Evolutionary conservation across 2,888 invertebrate species (phyloP), one percentile per base, ranked within the genome.

Genomic region (Deilephila elpenor): DNA sequence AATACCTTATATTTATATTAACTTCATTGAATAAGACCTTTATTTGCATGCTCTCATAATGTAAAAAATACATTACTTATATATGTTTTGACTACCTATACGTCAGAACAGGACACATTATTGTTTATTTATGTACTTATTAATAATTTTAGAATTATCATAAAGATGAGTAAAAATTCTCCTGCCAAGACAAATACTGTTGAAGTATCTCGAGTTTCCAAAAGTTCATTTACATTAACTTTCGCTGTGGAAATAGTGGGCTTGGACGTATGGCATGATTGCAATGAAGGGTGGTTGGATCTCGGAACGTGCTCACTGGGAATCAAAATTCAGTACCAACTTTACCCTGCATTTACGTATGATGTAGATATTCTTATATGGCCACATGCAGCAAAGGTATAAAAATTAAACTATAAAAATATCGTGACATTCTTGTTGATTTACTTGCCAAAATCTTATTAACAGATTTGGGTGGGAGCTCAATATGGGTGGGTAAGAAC

Each of bases 361-460:
- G 92, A 92, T 11, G 59, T 93, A 29, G 92, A 93, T 75, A 79
- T 94, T 59, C 76, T 88, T 51, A 88, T 94, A 71, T 94, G 93
- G 92, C 92, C 93, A 8, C 89, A 93, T 77, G 85, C 82, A 71
- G 91, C 88, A 44, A 93, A 94, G 91, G 93, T 93, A 79, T 2
- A 2, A 44, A 44, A 44, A 44, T n/a, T n/a, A 44, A 44, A 19
- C 53, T 51, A 7, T 0, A 37, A 37, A 8, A 37, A 6, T 6
- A 6, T 37, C 8, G 0, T 14, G 11, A 44, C 14, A 11, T 44
- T 44, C 44, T 14, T 11, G 14, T 59, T 20, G 37, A 8, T 25
- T 17, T 53, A 11, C 11, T 20, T 59, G 25, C 59, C 32, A 11
- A 60, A 14, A 11, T 60, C 3, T 1, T 14, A 11, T 25, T 20